Conservation (phyloP, 2,113 vertebrate species). For the Xenus cinereus region DNA sequence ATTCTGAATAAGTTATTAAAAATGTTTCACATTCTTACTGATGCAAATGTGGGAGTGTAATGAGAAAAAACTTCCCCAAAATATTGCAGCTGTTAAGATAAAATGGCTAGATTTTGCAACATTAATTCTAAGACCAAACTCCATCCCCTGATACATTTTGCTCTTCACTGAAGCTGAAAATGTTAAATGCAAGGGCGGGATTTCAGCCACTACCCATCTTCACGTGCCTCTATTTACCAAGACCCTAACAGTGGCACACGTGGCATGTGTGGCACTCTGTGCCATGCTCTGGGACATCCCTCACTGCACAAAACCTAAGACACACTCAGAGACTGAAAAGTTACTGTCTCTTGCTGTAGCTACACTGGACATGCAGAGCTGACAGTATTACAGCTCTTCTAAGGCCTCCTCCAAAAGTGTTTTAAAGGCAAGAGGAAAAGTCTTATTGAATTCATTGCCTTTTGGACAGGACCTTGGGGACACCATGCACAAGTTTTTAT, state of each 20-base stretch:
- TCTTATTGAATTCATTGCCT: not conserved
- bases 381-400: not conserved
- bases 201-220: not conserved
- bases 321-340: not conserved
- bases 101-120: not conserved
- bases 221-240: not conserved
- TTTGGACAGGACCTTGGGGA: not conserved
- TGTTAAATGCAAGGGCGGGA: not conserved
- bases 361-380: not conserved
- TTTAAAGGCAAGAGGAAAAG: not conserved
- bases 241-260: accelerated
- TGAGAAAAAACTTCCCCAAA: not conserved
- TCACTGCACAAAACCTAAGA: not conserved
- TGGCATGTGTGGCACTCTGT: not conserved
- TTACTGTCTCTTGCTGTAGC: not conserved
- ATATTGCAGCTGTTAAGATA: not conserved
- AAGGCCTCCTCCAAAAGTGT: not conserved
- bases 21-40: not conserved
- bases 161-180: not conserved
- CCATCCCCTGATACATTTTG: not conserved
- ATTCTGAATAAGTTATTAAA: not conserved
- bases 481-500: not conserved
- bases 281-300: not conserved
- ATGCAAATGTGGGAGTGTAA: not conserved
- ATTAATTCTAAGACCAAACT: not conserved